Evolutionary conservation across 2,888 invertebrate genomes (phyloP), one percentile per base, ranked within the genome.

Genomic region (Pandemis heparana): DNA sequence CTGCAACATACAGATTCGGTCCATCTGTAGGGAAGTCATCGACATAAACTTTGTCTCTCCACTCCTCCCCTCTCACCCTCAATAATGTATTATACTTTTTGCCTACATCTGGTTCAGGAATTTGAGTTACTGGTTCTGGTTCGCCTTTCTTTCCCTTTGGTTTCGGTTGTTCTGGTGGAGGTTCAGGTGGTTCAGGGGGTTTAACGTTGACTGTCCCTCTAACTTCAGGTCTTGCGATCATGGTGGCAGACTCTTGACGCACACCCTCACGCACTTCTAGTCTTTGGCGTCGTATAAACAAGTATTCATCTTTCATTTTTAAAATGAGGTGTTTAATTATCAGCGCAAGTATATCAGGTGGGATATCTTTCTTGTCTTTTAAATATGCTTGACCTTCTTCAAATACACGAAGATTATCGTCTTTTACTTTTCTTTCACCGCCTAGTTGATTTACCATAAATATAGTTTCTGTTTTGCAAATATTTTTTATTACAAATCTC

Each of bases 11-110:
- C 16, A 95, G 80, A 77, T 95, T 91, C 0, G 95, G 95, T 1
- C 95, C 95, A 75, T 95, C 91, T 14, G 79, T 76, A 0, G 95
- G 95, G 76, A 88, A 95, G 76, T 95, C 95, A 71, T 95, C 95
- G 4, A 95, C 88, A 77, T 94, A 95, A 0, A 91, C 87, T 80
- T 90, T 92, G 78, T 95, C 95, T 79, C 93, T 89, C 95, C 95
- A 95, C 81, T 95, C 95, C 82, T 95, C 95, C 12, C 94, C 95
- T 60, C 95, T 88, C 1, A 91, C 89, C 78, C 95, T 88, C 12
- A 95, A 87, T 41, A 81, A 83, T 5, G 95, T 95, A 77, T 92
- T 94, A 77, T 90, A 90, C 79, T 95, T 95, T 75, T 92, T 94
- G 1, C 85, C 89, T 76, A 88, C 90, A 14, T 82, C 82, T 16